Conservation (phyloP, 2,888 invertebrate genomes). For the Blera fallax region DNA sequence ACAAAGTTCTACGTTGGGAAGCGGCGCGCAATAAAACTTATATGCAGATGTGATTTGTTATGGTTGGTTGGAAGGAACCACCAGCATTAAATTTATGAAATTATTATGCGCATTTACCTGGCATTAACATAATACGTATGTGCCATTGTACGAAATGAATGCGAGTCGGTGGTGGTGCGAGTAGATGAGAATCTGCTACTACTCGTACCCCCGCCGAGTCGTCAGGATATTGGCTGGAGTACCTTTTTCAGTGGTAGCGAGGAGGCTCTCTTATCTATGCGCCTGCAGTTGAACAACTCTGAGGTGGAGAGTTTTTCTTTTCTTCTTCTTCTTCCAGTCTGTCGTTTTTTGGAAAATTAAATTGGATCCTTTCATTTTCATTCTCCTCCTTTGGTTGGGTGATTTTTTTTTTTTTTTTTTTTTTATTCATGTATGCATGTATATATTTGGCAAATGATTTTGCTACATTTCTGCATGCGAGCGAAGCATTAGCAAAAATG, state of each 20-base stretch:
- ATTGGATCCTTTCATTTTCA: conserved; percentile 70
- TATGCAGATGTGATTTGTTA: conserved; percentile 73
- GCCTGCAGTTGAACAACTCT: conserved; percentile 70
- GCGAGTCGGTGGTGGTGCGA: neutral
- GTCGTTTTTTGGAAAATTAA: conserved; percentile 61
- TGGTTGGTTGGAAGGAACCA: conserved; percentile 72
- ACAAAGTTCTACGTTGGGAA: conserved; percentile 41
- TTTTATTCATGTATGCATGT: too few species aligned
- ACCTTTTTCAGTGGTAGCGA: conserved; percentile 41
- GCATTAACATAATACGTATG: conserved; percentile 72
- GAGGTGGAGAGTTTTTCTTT: conserved; percentile 19
- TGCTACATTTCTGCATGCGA: conserved; percentile 17
- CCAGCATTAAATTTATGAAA: conserved; percentile 74
- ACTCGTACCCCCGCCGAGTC: too few species aligned
- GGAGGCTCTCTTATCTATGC: conserved; percentile 59
- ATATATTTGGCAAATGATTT: conserved; percentile 18
- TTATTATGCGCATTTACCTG: conserved; percentile 74
- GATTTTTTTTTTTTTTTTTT: neutral
- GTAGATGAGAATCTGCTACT: neutral
- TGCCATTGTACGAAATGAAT: conserved; percentile 66
- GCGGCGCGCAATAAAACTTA: conserved; percentile 72
- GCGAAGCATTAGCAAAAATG: neutral
- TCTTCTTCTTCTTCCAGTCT: conserved; percentile 15
- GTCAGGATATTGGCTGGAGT: conserved; percentile 60
- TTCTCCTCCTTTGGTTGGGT: conserved; percentile 34